A percentile compares a stretch with the other conserved stretches of the same genome.
These are phyloP conservation scores for Zaprionus bogoriensis DNA, from an alignment of 2,888 invertebrate genomes.

Conservation along the genomic window DNA sequence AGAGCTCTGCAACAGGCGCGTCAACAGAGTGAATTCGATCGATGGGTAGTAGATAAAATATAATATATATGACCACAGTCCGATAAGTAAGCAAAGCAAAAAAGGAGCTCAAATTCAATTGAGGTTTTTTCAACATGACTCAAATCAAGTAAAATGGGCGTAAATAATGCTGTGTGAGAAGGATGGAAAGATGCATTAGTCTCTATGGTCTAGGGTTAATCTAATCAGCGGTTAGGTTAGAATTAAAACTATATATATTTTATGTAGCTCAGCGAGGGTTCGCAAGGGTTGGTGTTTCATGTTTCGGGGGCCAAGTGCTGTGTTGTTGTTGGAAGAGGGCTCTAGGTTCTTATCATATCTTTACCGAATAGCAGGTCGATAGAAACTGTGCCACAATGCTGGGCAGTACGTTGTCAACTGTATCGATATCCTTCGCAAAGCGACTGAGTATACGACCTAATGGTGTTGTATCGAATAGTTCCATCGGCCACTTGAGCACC, in stretches of 20 bases:
- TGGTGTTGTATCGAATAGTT: slow-evolving; percentile 91
- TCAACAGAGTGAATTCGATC: slow-evolving; percentile 28
- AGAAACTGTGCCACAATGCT: slow-evolving; percentile 80
- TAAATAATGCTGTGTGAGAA: slow-evolving; percentile 13
- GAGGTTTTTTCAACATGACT: slow-evolving; percentile 32
- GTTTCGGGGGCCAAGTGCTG: slow-evolving; percentile 3
- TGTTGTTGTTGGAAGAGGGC: not conserved
- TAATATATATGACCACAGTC: slow-evolving; percentile 1
- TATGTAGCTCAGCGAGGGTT: not conserved
- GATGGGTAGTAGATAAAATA: not conserved
- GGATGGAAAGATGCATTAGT: not conserved
- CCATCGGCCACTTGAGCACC: slow-evolving; percentile 87
- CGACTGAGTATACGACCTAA: slow-evolving; percentile 89
- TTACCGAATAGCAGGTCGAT: slow-evolving; percentile 83
- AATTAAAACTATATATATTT: not conserved
- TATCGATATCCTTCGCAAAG: slow-evolving; percentile 86
- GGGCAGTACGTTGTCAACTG: slow-evolving; percentile 85
- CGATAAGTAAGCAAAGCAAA: slow-evolving; percentile 31
- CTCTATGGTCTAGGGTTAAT: not conserved
- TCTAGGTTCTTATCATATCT: slow-evolving; percentile 18
- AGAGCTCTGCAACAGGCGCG: slow-evolving; percentile 37
- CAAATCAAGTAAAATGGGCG: slow-evolving; percentile 67
- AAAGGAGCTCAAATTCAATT: slow-evolving; percentile 24
- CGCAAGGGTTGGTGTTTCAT: not conserved
- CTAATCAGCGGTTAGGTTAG: slow-evolving; percentile 6